Evolutionary conservation across 2,113 vertebrate genomes (phyloP).

Genomic region (Bujurquina vittata): DNA sequence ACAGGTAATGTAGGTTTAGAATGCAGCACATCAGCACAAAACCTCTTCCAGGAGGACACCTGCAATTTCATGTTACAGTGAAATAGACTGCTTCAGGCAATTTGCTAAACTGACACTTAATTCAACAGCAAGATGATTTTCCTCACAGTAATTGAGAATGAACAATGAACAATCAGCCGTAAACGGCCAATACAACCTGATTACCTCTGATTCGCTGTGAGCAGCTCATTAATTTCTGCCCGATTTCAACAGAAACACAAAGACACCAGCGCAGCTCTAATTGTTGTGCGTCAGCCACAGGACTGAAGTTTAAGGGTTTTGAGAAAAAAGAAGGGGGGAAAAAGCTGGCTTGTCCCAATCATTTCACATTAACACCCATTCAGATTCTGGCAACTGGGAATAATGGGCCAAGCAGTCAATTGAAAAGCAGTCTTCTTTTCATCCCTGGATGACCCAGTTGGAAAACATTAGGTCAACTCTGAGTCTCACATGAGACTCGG

Average conservation of each 20-base stretch:
- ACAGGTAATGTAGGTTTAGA: constrained; percentile 1
- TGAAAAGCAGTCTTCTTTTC: constrained; percentile 35
- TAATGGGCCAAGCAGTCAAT: constrained; percentile 37
- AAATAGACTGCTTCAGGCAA: background rate
- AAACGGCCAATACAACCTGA: constrained; percentile 20
- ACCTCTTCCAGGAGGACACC: constrained; percentile 8
- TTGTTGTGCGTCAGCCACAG: constrained; percentile 9
- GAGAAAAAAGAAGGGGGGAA: constrained; percentile 29
- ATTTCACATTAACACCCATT: constrained; percentile 52
- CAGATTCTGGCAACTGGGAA: constrained; percentile 39
- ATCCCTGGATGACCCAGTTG: constrained; percentile 63
- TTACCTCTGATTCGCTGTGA: constrained; percentile 32
- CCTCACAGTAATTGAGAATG: constrained; percentile 41
- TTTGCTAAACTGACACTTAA: constrained; percentile 42
- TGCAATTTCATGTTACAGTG: constrained; percentile 12
- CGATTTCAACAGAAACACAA: constrained; percentile 11
- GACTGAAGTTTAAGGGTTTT: constrained; percentile 17
- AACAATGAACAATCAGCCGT: constrained; percentile 46
- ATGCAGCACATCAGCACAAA: constrained; percentile 5
- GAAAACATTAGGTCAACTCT: constrained; percentile 52
- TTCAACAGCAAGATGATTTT: constrained; percentile 37
- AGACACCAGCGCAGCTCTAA: constrained; percentile 1
- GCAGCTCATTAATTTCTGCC: constrained; percentile 15
- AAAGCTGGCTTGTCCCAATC: constrained; percentile 33
- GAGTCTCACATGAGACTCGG: constrained; percentile 23